These are phyloP conservation scores for Steinernema hermaphroditum DNA, from an alignment of 2,888 invertebrate species.

Conservation along the genomic window DNA sequence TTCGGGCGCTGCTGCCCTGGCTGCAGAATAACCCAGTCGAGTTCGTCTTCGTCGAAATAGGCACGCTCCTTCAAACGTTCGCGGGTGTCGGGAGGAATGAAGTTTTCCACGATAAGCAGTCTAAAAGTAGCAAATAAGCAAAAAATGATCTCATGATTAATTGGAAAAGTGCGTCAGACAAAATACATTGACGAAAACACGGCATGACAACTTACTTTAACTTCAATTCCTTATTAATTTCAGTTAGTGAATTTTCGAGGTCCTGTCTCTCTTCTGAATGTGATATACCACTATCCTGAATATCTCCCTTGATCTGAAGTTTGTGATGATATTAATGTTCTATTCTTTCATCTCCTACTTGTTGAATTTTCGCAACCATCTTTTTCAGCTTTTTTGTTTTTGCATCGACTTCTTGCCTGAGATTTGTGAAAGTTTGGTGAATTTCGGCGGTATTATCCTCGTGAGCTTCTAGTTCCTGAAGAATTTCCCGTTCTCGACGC, in stretches of 20 bases:
- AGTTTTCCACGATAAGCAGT: constrained; percentile 81
- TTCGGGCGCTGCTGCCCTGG: constrained; percentile 40
- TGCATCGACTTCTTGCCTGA: constrained; percentile 94
- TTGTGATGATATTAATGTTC: too few species aligned
- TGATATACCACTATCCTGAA: constrained; percentile 81
- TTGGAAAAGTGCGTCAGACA: too few species aligned
- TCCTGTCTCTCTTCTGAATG: constrained; percentile 89
- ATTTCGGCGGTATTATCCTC: constrained; percentile 89
- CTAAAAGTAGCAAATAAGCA: constrained; percentile 51
- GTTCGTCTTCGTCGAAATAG: constrained; percentile 81
- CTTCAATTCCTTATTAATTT: constrained; percentile 84
- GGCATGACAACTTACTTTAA: constrained; percentile 81
- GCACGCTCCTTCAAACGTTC: constrained; percentile 74
- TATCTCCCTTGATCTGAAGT: constrained; percentile 74
- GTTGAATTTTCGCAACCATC: constrained; percentile 80
- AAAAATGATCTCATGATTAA: too few species aligned
- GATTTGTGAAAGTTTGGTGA: constrained; percentile 83
- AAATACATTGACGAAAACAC: too few species aligned
- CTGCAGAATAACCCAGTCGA: constrained; percentile 74
- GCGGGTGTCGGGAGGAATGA: constrained; percentile 74
- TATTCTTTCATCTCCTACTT: too few species aligned
- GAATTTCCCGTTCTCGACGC: constrained; percentile 81
- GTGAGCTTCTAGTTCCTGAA: constrained; percentile 87
- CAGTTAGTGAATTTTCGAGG: constrained; percentile 85
- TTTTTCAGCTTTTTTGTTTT: constrained; percentile 91